Conservation (phyloP, 2,113 vertebrate species). For the Zapus hudsonius region DNA sequence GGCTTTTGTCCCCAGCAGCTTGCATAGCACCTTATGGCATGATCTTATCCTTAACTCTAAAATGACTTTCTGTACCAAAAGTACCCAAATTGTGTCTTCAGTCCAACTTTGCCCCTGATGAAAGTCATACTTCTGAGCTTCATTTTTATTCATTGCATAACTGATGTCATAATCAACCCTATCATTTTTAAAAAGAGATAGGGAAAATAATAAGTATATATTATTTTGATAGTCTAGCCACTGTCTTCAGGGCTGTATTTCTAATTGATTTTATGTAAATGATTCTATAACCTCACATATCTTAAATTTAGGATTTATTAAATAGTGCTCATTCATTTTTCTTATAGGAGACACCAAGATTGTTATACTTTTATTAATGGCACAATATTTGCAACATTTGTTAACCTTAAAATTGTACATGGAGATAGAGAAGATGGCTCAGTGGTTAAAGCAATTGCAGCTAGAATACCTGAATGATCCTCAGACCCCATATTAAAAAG, state of each 20-base stretch:
- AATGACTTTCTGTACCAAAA: background rate
- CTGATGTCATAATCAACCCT: background rate
- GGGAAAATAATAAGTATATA: background rate
- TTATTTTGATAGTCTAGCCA: background rate
- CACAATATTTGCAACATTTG: background rate
- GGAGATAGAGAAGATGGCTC: background rate
- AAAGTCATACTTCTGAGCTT: background rate
- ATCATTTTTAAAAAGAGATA: background rate
- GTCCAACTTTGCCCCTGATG: background rate
- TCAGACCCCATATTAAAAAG: too few relatives aligned
- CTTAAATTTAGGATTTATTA: background rate
- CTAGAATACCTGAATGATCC: too few relatives aligned
- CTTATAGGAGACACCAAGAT: background rate
- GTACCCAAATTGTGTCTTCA: constrained; percentile 10
- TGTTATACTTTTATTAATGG: background rate
- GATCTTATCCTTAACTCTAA: background rate
- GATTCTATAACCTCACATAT: background rate
- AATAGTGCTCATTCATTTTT: background rate
- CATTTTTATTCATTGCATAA: constrained; percentile 6
- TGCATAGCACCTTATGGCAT: too few relatives aligned
- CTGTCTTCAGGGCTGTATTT: constrained; percentile 1
- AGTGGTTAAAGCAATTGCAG: too few relatives aligned
- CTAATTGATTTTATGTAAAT: background rate
- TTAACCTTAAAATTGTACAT: background rate
- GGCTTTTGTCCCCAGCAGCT: too few relatives aligned